Conservation (phyloP, 1,140 invertebrate genomes). For the Panagrolaimus sp. region DNA sequence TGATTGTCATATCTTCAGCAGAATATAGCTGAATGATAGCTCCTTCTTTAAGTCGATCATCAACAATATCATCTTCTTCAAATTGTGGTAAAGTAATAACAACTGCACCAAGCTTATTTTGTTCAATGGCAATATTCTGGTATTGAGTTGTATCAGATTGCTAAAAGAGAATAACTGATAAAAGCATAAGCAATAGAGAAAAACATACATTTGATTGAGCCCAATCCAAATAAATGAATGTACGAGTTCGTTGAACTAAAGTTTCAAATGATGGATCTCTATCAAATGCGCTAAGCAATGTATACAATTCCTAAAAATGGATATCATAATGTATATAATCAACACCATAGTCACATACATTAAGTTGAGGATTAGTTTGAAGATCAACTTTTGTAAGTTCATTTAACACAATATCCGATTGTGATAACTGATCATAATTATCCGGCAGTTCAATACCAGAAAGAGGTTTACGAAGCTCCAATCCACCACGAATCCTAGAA, state of each 20-base stretch:
- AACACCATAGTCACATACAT: background rate
- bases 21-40: background rate
- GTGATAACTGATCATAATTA: background rate
- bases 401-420: background rate
- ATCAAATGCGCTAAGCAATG: background rate
- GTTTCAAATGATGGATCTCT: conserved; percentile 5
- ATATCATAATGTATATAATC: no score
- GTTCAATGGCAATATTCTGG: background rate
- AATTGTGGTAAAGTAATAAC: background rate
- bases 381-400: background rate
- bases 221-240: background rate
- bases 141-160: background rate
- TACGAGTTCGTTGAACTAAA: background rate
- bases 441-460: background rate
- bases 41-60: background rate
- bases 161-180: no score
- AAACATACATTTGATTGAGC: background rate
- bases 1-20: background rate
- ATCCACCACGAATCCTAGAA: background rate
- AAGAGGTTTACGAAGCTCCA: background rate
- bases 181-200: no score
- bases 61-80: conserved; percentile 6
- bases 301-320: background rate
- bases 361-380: background rate
- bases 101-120: background rate